Evolutionary conservation across 2,113 vertebrate species (phyloP).

Genomic region (Amphiprion ocellaris): DNA sequence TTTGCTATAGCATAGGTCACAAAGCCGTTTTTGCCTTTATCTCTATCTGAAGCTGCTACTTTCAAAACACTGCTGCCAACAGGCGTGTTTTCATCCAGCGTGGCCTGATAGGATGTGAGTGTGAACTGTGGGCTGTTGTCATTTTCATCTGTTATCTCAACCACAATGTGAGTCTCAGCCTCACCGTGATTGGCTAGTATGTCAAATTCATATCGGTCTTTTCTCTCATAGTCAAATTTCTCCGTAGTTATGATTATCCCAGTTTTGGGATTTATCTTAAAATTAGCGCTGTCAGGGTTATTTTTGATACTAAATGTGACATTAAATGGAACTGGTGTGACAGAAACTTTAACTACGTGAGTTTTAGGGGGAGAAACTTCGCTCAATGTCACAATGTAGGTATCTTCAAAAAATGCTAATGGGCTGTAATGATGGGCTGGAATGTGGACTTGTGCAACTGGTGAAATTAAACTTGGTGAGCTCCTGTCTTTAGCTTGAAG

Average conservation of each 20-base stretch:
- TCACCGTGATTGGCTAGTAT: constrained; percentile 84
- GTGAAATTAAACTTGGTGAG: constrained; percentile 85
- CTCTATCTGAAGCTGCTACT: constrained; percentile 88
- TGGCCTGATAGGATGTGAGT: constrained; percentile 85
- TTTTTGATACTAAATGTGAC: constrained; percentile 88
- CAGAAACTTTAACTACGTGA: constrained; percentile 87
- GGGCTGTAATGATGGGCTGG: constrained; percentile 82
- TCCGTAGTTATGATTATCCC: constrained; percentile 90
- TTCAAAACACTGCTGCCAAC: constrained; percentile 90
- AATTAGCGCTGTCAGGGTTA: constrained; percentile 83
- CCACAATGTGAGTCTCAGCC: constrained; percentile 81
- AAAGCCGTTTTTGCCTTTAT: constrained; percentile 90
- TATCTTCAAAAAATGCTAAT: constrained; percentile 87
- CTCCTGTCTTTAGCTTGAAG: constrained; percentile 90
- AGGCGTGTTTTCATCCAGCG: constrained; percentile 90
- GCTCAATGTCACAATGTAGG: constrained; percentile 88
- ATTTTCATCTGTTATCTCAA: constrained; percentile 92
- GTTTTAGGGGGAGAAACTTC: constrained; percentile 92
- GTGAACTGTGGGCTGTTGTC: constrained; percentile 90
- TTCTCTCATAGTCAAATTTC: constrained; percentile 86
- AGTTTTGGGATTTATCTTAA: constrained; percentile 89
- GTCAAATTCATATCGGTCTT: constrained; percentile 89
- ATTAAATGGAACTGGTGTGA: constrained; percentile 77
- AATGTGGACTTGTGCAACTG: constrained; percentile 86
- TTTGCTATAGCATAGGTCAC: constrained; percentile 90